Evolutionary conservation across 1,140 invertebrate genomes (phyloP).

Genomic region (Leptinotarsa defecta): DNA sequence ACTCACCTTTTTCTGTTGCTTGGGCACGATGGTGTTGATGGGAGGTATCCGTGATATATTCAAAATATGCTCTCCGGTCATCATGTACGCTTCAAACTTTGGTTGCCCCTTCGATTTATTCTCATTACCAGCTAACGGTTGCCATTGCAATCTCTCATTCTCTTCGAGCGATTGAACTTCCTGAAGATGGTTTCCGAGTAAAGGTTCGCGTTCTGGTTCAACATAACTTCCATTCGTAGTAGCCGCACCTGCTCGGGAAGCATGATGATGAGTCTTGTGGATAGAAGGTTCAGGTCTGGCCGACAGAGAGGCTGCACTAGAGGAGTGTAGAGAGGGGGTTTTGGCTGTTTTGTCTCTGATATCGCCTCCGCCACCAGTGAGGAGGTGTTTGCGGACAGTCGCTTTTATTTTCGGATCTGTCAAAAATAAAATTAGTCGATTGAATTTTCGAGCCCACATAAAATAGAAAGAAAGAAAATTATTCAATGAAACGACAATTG

Average conservation of each 20-base stretch:
- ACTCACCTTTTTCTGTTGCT: slow-evolving; percentile 68
- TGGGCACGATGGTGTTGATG: slow-evolving; percentile 63
- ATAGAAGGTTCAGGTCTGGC: slow-evolving; percentile 38
- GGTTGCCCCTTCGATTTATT: slow-evolving; percentile 52
- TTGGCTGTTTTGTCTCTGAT: slow-evolving; percentile 11
- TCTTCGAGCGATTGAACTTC: slow-evolving; percentile 53
- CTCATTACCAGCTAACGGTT: slow-evolving; percentile 57
- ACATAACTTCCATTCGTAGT: slow-evolving; percentile 60
- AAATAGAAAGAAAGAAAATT: no score
- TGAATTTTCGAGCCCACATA: no score
- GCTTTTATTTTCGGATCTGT: slow-evolving; percentile 84
- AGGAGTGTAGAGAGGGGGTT: background rate
- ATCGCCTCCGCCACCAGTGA: slow-evolving; percentile 57
- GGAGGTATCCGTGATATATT: slow-evolving; percentile 83
- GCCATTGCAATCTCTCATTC: slow-evolving; percentile 62
- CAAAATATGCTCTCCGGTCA: slow-evolving; percentile 95
- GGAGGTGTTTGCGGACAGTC: slow-evolving; percentile 75
- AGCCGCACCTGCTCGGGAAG: slow-evolving; percentile 38
- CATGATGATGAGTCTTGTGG: slow-evolving; percentile 39
- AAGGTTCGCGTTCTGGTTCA: slow-evolving; percentile 56
- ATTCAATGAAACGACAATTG: no score
- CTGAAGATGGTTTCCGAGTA: slow-evolving; percentile 47
- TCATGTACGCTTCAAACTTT: slow-evolving; percentile 91
- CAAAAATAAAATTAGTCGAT: no score
- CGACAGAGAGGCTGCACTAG: slow-evolving; percentile 1